phyloP scores from a whole-genome alignment of 2,113 vertebrate species.

The Gymnogyps californianus region DNA sequence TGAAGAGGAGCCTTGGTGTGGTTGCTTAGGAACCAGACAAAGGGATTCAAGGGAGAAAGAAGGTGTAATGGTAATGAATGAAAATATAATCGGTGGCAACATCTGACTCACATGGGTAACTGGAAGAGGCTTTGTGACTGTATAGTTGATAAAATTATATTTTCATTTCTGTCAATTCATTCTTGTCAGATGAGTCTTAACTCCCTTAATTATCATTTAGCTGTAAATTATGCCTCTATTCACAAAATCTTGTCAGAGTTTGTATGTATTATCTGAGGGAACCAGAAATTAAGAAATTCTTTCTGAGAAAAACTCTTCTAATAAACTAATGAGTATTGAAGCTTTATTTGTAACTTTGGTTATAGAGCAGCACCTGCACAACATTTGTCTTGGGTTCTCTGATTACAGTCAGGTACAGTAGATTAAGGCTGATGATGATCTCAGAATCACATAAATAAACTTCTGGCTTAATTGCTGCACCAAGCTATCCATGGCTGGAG shows the following conservation, averaged over 20 bases:
- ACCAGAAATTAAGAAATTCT: neutral
- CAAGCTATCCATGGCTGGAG: neutral
- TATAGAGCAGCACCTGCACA: neutral
- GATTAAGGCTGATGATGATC: neutral
- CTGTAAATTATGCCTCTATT: neutral
- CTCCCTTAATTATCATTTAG: constrained; percentile 8
- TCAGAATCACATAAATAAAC: constrained; percentile 6
- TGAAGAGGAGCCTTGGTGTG: constrained; percentile 49
- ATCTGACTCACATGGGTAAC: constrained; percentile 57
- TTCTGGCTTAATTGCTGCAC: neutral
- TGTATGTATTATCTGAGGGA: neutral
- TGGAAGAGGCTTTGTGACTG: constrained; percentile 26
- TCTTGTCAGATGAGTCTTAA: neutral
- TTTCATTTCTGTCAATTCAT: constrained; percentile 26
- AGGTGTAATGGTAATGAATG: constrained; percentile 57
- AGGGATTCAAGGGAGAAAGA: constrained; percentile 49
- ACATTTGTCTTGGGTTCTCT: neutral
- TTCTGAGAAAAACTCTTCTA: neutral
- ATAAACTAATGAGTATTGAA: neutral
- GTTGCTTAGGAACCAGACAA: constrained; percentile 74
- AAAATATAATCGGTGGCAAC: constrained; percentile 55
- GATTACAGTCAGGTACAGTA: neutral
- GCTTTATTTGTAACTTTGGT: neutral
- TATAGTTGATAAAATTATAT: constrained; percentile 41
- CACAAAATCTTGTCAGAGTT: neutral